Percentiles rank a stretch among this genome's conserved stretches.
Conservation (phyloP, 2,113 vertebrate species). For the Macquaria australasica region DNA sequence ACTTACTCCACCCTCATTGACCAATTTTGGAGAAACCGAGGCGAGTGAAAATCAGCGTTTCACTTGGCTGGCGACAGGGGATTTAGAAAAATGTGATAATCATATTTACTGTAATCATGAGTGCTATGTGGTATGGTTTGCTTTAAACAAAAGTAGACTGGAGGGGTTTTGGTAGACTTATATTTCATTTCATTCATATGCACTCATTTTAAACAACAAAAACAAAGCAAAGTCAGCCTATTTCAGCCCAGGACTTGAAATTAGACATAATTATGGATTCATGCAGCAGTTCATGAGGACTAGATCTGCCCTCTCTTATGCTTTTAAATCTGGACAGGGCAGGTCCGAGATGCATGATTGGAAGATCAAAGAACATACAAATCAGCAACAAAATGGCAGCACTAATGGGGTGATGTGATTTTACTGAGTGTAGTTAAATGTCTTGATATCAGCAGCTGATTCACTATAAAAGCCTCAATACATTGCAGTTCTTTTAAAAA, state of each 20-base stretch:
- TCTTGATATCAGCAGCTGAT: background rate
- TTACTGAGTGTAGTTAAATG: background rate
- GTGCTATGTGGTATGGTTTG: constrained; percentile 15
- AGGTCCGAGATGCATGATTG: background rate
- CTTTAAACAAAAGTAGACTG: constrained; percentile 37
- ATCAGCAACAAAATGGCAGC: background rate
- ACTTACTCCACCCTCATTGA: background rate
- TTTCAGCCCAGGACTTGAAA: background rate
- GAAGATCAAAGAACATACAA: background rate
- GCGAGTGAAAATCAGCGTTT: constrained; percentile 22
- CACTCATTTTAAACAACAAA: background rate
- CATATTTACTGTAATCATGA: constrained; percentile 41
- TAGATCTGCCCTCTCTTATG: background rate
- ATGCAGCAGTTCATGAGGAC: background rate
- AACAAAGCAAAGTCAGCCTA: background rate
- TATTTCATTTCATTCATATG: background rate
- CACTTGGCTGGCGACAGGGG: constrained; percentile 1
- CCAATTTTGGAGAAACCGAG: constrained; percentile 20
- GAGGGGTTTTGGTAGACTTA: background rate
- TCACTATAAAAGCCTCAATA: background rate
- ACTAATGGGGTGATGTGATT: background rate
- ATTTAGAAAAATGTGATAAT: constrained; percentile 46
- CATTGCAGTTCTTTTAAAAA: background rate
- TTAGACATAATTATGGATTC: background rate
- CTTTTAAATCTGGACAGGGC: background rate